A percentile compares a stretch with the other conserved stretches of the same genome.
Evolutionary conservation across 2,888 invertebrate species (phyloP).

Genomic region (Danaus chrysippus): DNA sequence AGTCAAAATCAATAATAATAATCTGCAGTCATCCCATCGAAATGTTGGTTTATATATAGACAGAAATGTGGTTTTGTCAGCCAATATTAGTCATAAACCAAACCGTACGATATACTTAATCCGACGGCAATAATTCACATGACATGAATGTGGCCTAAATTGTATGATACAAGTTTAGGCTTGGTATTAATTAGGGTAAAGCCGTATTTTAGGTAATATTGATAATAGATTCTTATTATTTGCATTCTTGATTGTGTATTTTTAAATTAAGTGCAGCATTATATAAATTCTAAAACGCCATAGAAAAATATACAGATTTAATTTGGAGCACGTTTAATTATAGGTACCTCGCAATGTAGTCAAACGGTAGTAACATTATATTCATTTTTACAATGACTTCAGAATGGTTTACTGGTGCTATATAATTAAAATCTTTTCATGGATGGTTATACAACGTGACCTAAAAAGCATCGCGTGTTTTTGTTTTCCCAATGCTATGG

Average conservation of each 20-base stretch:
- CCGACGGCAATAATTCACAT: not conserved
- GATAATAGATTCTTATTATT: too few relatives aligned
- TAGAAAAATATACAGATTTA: not conserved
- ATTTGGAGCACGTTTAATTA: not conserved
- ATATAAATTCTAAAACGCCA: too few relatives aligned
- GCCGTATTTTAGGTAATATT: too few relatives aligned
- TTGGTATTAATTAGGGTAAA: not conserved
- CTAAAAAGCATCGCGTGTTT: slow-evolving; percentile 6
- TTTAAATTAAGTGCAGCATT: too few relatives aligned
- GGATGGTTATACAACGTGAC: slow-evolving; percentile 7
- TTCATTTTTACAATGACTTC: not conserved
- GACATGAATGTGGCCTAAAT: not conserved
- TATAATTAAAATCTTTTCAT: slow-evolving; percentile 6
- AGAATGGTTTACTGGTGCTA: not conserved
- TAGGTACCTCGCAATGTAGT: too few relatives aligned
- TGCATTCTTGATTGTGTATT: too few relatives aligned
- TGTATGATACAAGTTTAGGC: not conserved
- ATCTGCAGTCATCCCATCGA: too few relatives aligned
- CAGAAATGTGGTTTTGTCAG: slow-evolving; percentile 1
- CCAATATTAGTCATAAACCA: not conserved
- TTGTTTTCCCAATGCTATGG: slow-evolving; percentile 6
- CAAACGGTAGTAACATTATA: not conserved
- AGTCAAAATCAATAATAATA: too few relatives aligned
- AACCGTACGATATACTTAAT: not conserved
- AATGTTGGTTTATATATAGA: not conserved